Evolutionary conservation across 2,113 vertebrate species (phyloP), one percentile per base, ranked within the genome.

Genomic region (Otolemur garnettii): DNA sequence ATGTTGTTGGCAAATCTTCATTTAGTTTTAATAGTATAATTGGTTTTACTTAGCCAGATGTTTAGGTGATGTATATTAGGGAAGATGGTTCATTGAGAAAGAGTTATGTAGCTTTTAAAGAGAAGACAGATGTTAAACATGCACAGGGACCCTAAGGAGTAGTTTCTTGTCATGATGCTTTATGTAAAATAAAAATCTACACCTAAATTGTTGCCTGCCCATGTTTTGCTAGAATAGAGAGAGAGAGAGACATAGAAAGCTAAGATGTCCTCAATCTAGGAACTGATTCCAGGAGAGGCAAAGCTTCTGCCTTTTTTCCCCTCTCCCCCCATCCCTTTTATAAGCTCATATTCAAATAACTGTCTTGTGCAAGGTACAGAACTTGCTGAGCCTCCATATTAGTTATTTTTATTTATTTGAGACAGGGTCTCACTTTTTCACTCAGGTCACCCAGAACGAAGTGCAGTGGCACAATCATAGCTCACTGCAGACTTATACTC

Each of bases 21-120:
- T 64, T 93, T 93, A 94, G 79, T 96, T 94, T 86, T 78, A 96
- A 86, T 24, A 68, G 45, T 79, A 66, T 94, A 95, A 93, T 90
- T 95, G 89, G 35, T 82, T 97, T 97, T 68, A 91, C 53, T 93
- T 87, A 80, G 91, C 93, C 97, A 96, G 96, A 96, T 97, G 96
- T 94, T 89, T 90, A 87, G 53, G 94, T 77, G 87, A 85, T 90
- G 17, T 64, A 87, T 84, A 86, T 50, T 81, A 14, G 66, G 22
- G 78, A 93, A 82, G 50, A 96, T 77, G 93, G 82, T 94, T 97
- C 89, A 94, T 77, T 95, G 94, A 81, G 83, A 84, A 95, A 90
- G 97, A 97, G 60, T 95, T 96, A 95, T 78, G 38, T 18, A 90
- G 87, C 33, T 80, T 96, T 96, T 80, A 93, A 91, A 94, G 89